Evolutionary conservation across 2,113 vertebrate species (phyloP), one percentile per base, ranked within the genome.

Genomic region (Boleophthalmus pectinirostris): DNA sequence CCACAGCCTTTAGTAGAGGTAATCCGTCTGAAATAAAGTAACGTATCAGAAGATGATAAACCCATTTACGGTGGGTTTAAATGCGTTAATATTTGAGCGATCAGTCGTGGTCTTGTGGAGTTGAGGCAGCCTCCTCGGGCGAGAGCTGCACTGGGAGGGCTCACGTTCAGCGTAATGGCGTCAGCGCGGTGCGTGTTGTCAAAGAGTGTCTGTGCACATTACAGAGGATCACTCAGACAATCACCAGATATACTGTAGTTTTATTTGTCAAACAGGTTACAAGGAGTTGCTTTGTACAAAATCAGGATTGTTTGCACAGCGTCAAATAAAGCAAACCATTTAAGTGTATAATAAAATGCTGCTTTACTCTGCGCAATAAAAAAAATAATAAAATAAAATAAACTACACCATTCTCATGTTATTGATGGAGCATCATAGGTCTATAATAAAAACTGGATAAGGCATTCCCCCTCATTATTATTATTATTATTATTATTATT

Each of bases 51-150:
- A 47, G 21, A 35, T 73, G 68, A 82, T 77, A 85, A 86, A 79
- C 86, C 91, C 90, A 92, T 91, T 88, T 85, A 90, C 57, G 46
- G 24, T 47, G 72, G 68, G 69, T 72, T 83, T 77, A 51, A 18
- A 8, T 1, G 0, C 6, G 38, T 24, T 29, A 67, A 58, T 11
- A 23, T 15, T 3, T 45, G 5, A 13, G 3, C 5, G 18, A 16
- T 8, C 5, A 10, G 47, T 73, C 67, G 76, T 46, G 1, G 16
- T 0, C 2, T n/a, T 14, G 0, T 9, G 66, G 46, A 0, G 3
- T n/a, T 14, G 1, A 33, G 10, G 76, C 81, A 80, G 83, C 79
- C 45, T 66, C 21, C 45, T n/a, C 33, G 9, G 29, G 35, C 12
- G 58, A 77, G 73, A 75, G 77, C 83, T 63, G 82, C 79, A 75